A percentile compares a stretch with the other conserved stretches of the same genome.
These are phyloP conservation scores for Bruchidius siliquastri DNA, from an alignment of 2,888 invertebrate species.

Conservation along the genomic window DNA sequence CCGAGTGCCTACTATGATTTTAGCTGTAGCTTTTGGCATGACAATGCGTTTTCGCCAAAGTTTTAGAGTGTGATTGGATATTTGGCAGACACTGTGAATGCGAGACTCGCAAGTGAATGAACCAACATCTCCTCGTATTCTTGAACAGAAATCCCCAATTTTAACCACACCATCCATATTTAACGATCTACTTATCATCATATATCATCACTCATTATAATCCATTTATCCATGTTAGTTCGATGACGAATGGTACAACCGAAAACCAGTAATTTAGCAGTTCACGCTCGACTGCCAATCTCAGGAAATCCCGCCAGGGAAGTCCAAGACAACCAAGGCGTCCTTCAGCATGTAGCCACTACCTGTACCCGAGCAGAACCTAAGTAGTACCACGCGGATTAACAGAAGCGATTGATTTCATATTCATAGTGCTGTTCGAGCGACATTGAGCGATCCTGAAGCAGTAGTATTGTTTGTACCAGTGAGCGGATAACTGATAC, in stretches of 20 bases:
- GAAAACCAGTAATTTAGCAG: neutral
- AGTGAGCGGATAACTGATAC: conserved; percentile 6
- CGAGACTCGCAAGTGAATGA: too few relatives aligned
- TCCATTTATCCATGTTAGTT: neutral
- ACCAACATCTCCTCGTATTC: too few relatives aligned
- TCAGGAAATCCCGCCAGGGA: conserved; percentile 17
- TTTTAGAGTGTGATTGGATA: too few relatives aligned
- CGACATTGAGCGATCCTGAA: neutral
- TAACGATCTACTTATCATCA: neutral
- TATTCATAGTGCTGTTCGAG: neutral
- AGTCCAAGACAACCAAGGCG: conserved; percentile 15
- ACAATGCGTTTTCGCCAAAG: too few relatives aligned
- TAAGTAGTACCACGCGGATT: neutral
- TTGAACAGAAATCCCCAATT: too few relatives aligned
- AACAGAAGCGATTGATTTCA: neutral
- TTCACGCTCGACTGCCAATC: neutral
- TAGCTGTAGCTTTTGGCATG: too few relatives aligned
- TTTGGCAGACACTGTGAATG: too few relatives aligned
- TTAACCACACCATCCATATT: too few relatives aligned
- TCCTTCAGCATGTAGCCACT: conserved; percentile 10
- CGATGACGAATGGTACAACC: neutral
- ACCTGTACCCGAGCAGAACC: neutral
- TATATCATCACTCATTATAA: neutral
- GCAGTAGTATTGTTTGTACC: conserved; percentile 18
- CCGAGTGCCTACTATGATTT: too few relatives aligned